These are phyloP conservation scores for Mastomys coucha DNA, from an alignment of 2,113 vertebrate genomes.

Conservation along the genomic window DNA sequence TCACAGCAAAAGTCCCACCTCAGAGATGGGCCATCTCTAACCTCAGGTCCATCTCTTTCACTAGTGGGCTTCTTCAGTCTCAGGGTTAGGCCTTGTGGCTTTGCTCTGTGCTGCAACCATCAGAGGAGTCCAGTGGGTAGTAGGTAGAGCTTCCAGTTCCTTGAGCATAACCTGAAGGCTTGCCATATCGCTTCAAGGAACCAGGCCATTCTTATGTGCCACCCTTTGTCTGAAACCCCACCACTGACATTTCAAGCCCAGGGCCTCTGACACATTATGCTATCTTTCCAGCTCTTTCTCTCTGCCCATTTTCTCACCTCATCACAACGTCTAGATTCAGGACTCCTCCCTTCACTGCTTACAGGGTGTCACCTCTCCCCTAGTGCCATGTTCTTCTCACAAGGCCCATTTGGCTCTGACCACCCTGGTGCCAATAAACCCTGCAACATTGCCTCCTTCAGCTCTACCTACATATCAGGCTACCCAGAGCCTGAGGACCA, in stretches of 20 bases:
- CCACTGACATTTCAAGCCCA: not conserved
- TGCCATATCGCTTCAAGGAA: not conserved
- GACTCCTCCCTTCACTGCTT: not conserved
- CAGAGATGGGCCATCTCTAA: not conserved
- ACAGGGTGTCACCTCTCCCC: not conserved
- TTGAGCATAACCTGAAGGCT: not conserved
- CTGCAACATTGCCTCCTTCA: not conserved
- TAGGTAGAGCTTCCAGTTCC: fast-evolving
- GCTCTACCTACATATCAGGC: fast-evolving
- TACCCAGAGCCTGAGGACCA: fast-evolving
- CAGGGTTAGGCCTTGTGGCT: not conserved
- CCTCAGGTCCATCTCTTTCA: fast-evolving
- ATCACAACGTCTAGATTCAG: not conserved
- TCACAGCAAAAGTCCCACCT: not conserved
- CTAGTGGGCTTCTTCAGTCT: not conserved
- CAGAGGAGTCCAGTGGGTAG: not conserved
- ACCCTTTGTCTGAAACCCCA: not conserved
- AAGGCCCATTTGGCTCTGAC: not conserved
- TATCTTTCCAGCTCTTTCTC: constrained; percentile 1
- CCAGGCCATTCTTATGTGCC: fast-evolving
- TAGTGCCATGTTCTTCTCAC: not conserved
- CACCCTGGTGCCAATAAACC: not conserved
- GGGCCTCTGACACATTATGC: not conserved
- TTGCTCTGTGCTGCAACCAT: not conserved
- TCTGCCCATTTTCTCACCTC: constrained; percentile 55